A percentile compares a stretch with the other conserved stretches of the same genome.
These are phyloP conservation scores for Sebastes minor DNA, from an alignment of 2,797 vertebrate species.

Conservation along the genomic window DNA sequence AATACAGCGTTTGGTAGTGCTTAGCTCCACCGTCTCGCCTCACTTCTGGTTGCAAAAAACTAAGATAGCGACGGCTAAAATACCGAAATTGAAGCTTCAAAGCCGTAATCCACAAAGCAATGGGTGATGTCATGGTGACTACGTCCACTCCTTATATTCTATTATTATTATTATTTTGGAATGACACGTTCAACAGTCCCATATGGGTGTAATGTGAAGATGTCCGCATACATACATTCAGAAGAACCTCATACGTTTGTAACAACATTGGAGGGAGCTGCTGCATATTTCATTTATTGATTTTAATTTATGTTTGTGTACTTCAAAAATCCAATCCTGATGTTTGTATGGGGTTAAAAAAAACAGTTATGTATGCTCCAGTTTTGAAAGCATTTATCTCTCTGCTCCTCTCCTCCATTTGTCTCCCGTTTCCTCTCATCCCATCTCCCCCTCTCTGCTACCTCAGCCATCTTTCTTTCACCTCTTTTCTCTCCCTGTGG, in stretches of 20 bases:
- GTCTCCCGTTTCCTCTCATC: conserved; percentile 34
- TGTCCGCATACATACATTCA: neutral
- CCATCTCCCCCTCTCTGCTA: neutral
- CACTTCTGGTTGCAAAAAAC: too few relatives aligned
- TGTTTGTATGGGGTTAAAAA: neutral
- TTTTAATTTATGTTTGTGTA: neutral
- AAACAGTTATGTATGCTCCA: neutral
- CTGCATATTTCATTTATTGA: neutral
- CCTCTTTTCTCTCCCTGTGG: conserved; percentile 47
- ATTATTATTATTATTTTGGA: neutral
- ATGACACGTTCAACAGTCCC: neutral
- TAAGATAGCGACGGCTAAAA: too few relatives aligned
- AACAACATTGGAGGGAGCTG: neutral
- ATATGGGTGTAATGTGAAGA: neutral
- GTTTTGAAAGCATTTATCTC: conserved; percentile 12
- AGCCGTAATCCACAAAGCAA: too few relatives aligned
- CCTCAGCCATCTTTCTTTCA: conserved; percentile 43
- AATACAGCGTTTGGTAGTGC: too few relatives aligned
- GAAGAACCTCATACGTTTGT: neutral
- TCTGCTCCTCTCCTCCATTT: conserved; percentile 5
- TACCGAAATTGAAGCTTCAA: too few relatives aligned
- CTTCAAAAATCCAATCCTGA: neutral
- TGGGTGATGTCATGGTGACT: too few relatives aligned
- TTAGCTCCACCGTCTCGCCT: rapidly evolving
- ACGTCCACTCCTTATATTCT: too few relatives aligned